phyloP scores from a whole-genome alignment of 2,888 invertebrate species.

The Rhodophaea formosa region DNA sequence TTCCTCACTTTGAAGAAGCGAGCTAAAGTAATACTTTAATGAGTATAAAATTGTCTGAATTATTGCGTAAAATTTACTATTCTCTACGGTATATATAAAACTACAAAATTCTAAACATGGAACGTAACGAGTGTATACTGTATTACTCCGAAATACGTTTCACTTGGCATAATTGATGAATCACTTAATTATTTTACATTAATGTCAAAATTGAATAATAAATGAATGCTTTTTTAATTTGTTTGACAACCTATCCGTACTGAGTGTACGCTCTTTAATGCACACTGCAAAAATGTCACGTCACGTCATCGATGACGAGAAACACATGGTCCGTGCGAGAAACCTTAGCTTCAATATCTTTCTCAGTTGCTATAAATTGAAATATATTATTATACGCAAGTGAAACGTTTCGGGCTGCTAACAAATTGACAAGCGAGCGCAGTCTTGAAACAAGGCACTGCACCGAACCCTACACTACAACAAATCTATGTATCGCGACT shows the following conservation, averaged over 20 bases:
- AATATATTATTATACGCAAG: constrained; percentile 5
- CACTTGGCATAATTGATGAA: constrained; percentile 18
- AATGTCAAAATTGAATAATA: too few species aligned
- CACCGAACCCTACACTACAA: constrained; percentile 15
- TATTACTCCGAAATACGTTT: constrained; percentile 16
- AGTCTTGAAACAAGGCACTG: constrained; percentile 32
- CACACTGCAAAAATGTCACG: too few species aligned
- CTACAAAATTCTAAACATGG: constrained; percentile 26
- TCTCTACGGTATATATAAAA: constrained; percentile 23
- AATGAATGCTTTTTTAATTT: too few species aligned
- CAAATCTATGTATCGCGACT: too few species aligned
- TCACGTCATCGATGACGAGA: too few species aligned
- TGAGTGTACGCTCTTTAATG: too few species aligned
- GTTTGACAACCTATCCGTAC: too few species aligned
- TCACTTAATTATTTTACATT: too few species aligned
- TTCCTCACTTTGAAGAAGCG: background rate
- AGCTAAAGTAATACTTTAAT: constrained; percentile 17
- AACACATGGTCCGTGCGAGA: background rate
- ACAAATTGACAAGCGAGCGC: constrained; percentile 24
- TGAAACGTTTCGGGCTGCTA: constrained; percentile 5
- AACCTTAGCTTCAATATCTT: too few species aligned
- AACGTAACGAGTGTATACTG: constrained; percentile 29
- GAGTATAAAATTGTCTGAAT: constrained; percentile 22
- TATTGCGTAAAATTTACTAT: constrained; percentile 22
- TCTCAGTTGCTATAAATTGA: background rate